Percentiles rank a stretch among this genome's conserved stretches.
phyloP scores from a whole-genome alignment of 2,113 vertebrate species.

The Phrynosoma blainvillii region DNA sequence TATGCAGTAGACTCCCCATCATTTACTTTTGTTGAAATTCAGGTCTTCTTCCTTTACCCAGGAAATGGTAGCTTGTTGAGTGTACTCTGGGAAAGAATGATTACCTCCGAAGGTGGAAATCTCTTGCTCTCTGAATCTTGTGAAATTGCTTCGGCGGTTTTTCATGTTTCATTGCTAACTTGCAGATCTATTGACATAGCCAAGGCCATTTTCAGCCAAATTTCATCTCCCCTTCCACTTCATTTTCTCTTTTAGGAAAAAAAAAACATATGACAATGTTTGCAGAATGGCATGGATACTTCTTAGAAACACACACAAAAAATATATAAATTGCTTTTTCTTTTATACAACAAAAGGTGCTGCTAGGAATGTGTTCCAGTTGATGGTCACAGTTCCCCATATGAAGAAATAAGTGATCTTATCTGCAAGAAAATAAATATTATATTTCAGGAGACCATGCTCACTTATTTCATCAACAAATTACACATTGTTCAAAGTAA shows the following conservation, averaged over 20 bases:
- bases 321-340: background rate
- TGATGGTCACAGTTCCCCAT: background rate
- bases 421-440: background rate
- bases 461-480: background rate
- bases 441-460: too few relatives aligned
- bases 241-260: background rate
- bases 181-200: background rate
- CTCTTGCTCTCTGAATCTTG: background rate
- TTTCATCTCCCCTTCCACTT: background rate
- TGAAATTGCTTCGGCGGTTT: background rate
- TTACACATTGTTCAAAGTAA: background rate
- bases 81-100: background rate
- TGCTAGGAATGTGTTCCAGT: background rate
- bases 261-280: background rate
- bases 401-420: background rate
- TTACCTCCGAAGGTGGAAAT: background rate
- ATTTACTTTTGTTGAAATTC: slow-evolving; percentile 19
- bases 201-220: background rate
- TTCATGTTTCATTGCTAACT: background rate
- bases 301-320: background rate
- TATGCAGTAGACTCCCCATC: background rate
- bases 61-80: background rate
- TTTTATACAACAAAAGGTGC: background rate
- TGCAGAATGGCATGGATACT: background rate
- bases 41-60: slow-evolving; percentile 9